Percentiles rank a stretch among this genome's conserved stretches.
Evolutionary conservation across 2,888 invertebrate genomes (phyloP).

Genomic region (Machimus rusticus): DNA sequence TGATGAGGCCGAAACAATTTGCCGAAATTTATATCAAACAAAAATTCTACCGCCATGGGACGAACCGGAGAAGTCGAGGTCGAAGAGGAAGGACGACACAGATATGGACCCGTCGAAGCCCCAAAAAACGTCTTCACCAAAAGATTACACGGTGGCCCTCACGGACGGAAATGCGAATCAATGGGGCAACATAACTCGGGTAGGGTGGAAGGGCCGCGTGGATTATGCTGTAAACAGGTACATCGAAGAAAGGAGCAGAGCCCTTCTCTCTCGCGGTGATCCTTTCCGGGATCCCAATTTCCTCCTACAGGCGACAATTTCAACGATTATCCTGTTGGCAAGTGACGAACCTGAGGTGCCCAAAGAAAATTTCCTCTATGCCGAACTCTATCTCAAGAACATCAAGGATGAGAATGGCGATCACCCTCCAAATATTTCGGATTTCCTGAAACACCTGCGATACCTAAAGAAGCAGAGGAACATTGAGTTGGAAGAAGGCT

Average conservation of each 20-base stretch:
- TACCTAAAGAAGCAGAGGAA: constrained; percentile 26
- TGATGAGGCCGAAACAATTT: not conserved
- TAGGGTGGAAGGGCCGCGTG: constrained; percentile 49
- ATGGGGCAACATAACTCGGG: constrained; percentile 35
- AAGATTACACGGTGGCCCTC: constrained; percentile 23
- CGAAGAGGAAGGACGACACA: not conserved
- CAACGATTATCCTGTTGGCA: constrained; percentile 49
- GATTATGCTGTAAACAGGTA: constrained; percentile 46
- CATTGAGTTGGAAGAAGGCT: constrained; percentile 11
- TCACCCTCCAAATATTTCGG: constrained; percentile 49
- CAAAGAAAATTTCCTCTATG: constrained; percentile 47
- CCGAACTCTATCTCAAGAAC: constrained; percentile 45
- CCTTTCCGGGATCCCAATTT: constrained; percentile 21
- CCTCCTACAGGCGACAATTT: constrained; percentile 45
- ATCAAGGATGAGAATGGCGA: constrained; percentile 48
- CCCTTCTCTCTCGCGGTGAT: not conserved
- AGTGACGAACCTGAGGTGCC: constrained; percentile 43
- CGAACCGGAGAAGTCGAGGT: not conserved
- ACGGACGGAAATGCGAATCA: constrained; percentile 38
- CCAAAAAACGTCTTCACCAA: not conserved
- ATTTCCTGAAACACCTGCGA: constrained; percentile 44
- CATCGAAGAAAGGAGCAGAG: constrained; percentile 14
- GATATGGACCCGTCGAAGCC: not conserved
- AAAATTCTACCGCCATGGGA: not conserved
- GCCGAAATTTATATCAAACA: not conserved